Conservation (phyloP, 1,140 invertebrate species). For the Micrasema minimum region DNA sequence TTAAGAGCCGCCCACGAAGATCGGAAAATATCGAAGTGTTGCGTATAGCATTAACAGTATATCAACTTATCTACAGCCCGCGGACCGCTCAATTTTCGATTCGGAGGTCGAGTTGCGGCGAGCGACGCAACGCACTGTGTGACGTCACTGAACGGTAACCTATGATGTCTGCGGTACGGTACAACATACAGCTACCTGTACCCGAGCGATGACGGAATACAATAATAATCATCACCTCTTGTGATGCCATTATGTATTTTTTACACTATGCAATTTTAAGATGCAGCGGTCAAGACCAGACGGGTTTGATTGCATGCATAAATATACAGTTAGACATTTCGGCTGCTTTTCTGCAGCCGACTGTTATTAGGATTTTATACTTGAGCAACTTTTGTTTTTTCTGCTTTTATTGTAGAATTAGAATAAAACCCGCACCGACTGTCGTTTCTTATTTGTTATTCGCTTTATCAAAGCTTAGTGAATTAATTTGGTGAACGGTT, state of each 20-base stretch:
- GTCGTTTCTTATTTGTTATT: no score
- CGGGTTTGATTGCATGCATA: conserved; percentile 8
- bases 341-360: not conserved
- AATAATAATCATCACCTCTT: conserved; percentile 13
- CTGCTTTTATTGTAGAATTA: no score
- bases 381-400: no score
- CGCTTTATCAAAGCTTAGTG: no score
- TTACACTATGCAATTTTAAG: conserved; percentile 20
- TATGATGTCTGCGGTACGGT: not conserved
- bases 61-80: no score
- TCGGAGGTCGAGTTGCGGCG: conserved; percentile 24
- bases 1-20: no score
- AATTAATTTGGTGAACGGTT: no score
- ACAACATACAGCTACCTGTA: not conserved
- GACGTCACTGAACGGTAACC: conserved; percentile 27
- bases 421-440: no score
- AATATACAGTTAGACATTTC: conserved; percentile 10
- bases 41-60: no score
- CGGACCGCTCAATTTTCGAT: conserved; percentile 10
- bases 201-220: not conserved
- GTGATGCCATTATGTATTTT: conserved; percentile 16
- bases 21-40: no score
- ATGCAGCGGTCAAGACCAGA: conserved; percentile 7
- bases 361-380: not conserved
- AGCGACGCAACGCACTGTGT: not conserved